phyloP scores from a whole-genome alignment of 2,888 invertebrate genomes.

The Germaria angustata region DNA sequence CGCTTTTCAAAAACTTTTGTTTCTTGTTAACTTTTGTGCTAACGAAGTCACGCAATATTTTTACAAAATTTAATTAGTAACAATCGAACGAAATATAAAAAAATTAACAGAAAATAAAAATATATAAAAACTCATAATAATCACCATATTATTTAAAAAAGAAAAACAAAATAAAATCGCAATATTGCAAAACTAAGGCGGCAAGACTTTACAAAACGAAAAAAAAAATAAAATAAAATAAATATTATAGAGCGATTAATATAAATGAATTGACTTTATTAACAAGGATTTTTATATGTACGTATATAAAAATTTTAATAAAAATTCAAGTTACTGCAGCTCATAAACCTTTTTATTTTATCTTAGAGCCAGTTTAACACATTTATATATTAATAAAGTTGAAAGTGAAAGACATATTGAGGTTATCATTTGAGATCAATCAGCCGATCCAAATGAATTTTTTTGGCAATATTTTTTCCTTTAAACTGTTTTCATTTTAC shows the following conservation, averaged over 20 bases:
- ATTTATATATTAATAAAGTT: slow-evolving; percentile 8
- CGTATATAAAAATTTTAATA: background rate
- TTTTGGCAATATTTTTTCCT: slow-evolving; percentile 42
- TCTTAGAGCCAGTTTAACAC: no score
- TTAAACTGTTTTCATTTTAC: slow-evolving; percentile 40
- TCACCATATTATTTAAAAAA: background rate
- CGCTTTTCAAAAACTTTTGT: slow-evolving; percentile 18
- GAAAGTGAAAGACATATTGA: slow-evolving; percentile 59
- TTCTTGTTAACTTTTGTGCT: background rate
- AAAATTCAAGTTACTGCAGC: background rate
- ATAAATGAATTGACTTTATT: slow-evolving; percentile 10
- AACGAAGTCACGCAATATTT: slow-evolving; percentile 57
- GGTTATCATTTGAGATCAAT: slow-evolving; percentile 61
- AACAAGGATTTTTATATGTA: slow-evolving; percentile 3
- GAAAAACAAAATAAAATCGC: background rate
- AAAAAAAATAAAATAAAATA: background rate
- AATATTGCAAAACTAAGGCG: background rate
- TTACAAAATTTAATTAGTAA: slow-evolving; percentile 38
- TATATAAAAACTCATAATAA: background rate
- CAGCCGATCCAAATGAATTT: slow-evolving; percentile 49
- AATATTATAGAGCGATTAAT: background rate
- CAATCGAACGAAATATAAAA: slow-evolving; percentile 8
- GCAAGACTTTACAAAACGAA: background rate
- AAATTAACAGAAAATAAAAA: background rate
- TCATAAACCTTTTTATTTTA: background rate